Evolutionary conservation across 2,113 vertebrate species (phyloP).

Genomic region (Bagarius yarrelli): DNA sequence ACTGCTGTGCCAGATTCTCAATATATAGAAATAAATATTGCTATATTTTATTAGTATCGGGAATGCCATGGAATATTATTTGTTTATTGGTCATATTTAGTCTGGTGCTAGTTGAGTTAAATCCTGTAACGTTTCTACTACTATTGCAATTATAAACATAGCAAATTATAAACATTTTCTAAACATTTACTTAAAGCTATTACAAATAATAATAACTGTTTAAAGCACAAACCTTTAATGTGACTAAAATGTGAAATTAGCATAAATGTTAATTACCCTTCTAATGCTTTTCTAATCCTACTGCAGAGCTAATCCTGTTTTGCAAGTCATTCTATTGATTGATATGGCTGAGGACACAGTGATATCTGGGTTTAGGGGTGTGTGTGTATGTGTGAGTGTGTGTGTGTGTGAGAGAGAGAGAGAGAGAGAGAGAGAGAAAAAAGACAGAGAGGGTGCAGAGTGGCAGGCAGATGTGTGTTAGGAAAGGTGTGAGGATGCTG

Average conservation of each 20-base stretch:
- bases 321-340: conserved; percentile 36
- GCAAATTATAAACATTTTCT: background rate
- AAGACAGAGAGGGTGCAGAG: conserved; percentile 26
- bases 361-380: conserved; percentile 35
- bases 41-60: background rate
- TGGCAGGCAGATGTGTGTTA: conserved; percentile 63
- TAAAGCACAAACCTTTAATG: background rate
- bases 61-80: background rate
- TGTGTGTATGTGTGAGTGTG: background rate
- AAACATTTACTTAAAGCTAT: background rate
- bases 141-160: background rate
- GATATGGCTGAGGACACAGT: conserved; percentile 30
- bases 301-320: conserved; percentile 27
- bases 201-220: background rate
- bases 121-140: background rate
- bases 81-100: background rate
- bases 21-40: background rate
- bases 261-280: background rate
- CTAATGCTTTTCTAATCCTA: conserved; percentile 26
- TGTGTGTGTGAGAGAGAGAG: background rate
- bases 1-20: conserved; percentile 54
- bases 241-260: background rate
- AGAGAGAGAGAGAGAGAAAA: too few relatives aligned
- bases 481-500: conserved; percentile 60
- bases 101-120: background rate